Conservation (phyloP, 1,140 invertebrate genomes). For the Nilaparvata lugens region DNA sequence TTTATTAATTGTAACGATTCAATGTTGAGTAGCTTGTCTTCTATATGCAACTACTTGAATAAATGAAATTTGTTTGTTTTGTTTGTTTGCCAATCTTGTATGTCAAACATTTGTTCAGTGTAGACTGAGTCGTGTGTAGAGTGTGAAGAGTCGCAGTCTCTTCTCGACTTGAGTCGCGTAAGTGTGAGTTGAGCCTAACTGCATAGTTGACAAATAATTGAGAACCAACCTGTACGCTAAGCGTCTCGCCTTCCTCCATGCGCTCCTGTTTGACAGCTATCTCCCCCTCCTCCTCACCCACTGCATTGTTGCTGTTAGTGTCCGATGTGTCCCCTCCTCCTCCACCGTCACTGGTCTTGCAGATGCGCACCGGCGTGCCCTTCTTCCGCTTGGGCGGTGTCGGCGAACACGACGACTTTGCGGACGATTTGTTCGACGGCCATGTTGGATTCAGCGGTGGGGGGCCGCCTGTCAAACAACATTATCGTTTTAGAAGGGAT, state of each 20-base stretch:
- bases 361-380: conserved; percentile 22
- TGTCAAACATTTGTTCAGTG: too few species aligned
- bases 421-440: background rate
- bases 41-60: too few species aligned
- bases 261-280: too few species aligned
- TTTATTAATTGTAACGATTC: too few species aligned
- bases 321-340: conserved; percentile 12
- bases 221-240: conserved; percentile 7
- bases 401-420: conserved; percentile 9
- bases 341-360: conserved; percentile 19
- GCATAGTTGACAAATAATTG: background rate
- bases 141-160: background rate
- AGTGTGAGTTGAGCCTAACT: background rate
- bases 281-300: conserved; percentile 8
- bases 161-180: too few species aligned
- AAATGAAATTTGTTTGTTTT: too few species aligned
- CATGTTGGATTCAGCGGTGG: conserved; percentile 10
- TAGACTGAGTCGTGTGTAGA: too few species aligned
- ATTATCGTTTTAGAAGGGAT: background rate
- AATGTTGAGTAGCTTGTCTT: too few species aligned
- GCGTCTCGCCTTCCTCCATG: conserved; percentile 12
- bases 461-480: conserved; percentile 2
- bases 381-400: conserved; percentile 22
- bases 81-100: too few species aligned
- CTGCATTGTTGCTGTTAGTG: conserved; percentile 13